Base-by-base conservation (phyloP, 2,797 vertebrate species). In the Argyrosomus regius region DNA sequence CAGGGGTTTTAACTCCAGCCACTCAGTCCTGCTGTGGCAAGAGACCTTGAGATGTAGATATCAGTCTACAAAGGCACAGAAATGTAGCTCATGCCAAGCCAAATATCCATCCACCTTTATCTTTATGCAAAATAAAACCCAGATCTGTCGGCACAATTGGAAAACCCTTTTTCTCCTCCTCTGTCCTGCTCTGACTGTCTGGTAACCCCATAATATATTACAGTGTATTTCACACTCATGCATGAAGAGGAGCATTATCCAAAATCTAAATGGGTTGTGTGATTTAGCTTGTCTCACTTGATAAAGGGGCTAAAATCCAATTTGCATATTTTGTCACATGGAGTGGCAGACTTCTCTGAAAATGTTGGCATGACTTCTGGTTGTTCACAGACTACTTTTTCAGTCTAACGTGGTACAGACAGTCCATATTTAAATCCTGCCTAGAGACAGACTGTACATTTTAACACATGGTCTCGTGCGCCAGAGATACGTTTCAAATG, bases 251-350 rank as follows among this genome's bases (percentile, higher is more conserved):
- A 46, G 26, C 45, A 17, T 43, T 17, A 60, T 80, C 58, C 53
- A 57, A 78, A 83, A 73, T 80, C 74, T 68, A 82, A 81, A 77
- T 70, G 61, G 46, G 45, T 48, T 31, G 20, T 72, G 43, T 74
- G 69, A 80, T 79, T 87, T 28, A 67, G 69, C 73, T 66, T 66
- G n/a, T 80, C 57, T 75, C 52, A 2, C 61, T 80, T 71, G 49
- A 86, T 74, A 57, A 80, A 81, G 81, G 17, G 28, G 54, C 67
- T 75, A 11, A 69, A 31, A 78, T 77, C 1, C 16, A 41, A 79
- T 82, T 81, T 68, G 58, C 80, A 80, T 69, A 65, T 68, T 53
- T 66, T 6, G 46, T 61, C 46, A 72, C 46, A 67, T 43, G 18
- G 28, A 77, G 50, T 31, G 64, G 65, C 82, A 86, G 70, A 80